Conservation (phyloP, 2,113 vertebrate species). For the Brienomyrus brachyistius region DNA sequence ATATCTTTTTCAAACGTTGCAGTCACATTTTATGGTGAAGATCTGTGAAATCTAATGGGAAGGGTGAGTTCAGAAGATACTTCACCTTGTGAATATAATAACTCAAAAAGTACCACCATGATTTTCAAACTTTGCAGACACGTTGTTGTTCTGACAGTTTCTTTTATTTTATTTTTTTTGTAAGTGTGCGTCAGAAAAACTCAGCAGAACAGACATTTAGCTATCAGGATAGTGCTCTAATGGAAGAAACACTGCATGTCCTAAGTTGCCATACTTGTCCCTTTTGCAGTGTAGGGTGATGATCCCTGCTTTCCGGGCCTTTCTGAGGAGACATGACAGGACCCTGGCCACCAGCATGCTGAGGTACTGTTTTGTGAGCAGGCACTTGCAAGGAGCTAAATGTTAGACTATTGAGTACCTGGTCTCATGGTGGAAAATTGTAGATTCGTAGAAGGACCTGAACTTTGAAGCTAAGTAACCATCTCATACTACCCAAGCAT, state of each 20-base stretch:
- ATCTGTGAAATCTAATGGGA: neutral
- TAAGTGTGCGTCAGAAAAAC: neutral
- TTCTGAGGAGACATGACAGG: conserved; percentile 68
- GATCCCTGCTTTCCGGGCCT: conserved; percentile 67
- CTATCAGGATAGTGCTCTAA: neutral
- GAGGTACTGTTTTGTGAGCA: conserved; percentile 53
- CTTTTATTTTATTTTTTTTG: neutral
- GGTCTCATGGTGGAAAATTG: neutral
- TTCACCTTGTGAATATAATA: neutral
- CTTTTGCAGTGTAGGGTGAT: conserved; percentile 66
- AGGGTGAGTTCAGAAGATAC: neutral
- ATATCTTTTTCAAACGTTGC: neutral
- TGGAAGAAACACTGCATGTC: neutral
- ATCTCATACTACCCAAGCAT: neutral
- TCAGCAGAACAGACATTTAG: neutral
- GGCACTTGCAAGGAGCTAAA: neutral
- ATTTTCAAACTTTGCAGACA: neutral
- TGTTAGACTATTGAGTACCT: neutral
- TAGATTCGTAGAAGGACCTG: neutral
- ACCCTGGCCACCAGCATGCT: conserved; percentile 68
- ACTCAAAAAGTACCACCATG: neutral
- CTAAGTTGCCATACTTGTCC: conserved; percentile 12
- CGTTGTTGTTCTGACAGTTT: neutral
- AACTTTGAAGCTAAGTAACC: neutral
- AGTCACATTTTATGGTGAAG: neutral